These are phyloP conservation scores for Caiman crocodilus DNA, from an alignment of 2,797 vertebrate species.

Conservation along the genomic window DNA sequence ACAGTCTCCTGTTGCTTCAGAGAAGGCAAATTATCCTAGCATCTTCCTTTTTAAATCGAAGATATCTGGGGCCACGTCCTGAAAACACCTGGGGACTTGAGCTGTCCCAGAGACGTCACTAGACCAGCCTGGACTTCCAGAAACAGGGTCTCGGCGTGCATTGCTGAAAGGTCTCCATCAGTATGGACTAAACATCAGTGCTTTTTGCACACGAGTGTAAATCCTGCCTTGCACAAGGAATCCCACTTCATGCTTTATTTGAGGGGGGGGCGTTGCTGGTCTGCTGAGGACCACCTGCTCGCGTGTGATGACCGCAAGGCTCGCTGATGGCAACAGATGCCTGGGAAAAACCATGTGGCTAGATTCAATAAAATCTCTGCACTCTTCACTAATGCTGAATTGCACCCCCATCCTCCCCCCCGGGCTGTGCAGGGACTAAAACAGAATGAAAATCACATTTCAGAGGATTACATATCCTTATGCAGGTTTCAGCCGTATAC, in stretches of 20 bases:
- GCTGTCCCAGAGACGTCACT: background rate
- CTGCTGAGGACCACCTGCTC: background rate
- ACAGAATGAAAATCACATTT: background rate
- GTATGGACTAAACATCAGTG: background rate
- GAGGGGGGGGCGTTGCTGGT: background rate
- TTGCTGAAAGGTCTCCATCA: background rate
- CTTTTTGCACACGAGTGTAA: background rate
- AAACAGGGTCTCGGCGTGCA: background rate
- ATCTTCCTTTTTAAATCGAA: background rate
- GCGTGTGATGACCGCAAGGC: background rate
- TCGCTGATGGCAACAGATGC: background rate
- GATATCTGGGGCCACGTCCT: background rate
- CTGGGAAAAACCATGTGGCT: background rate
- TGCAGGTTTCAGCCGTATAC: background rate
- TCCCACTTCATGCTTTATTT: background rate
- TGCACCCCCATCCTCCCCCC: background rate
- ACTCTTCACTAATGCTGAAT: background rate
- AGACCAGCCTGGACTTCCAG: background rate
- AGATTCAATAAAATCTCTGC: background rate
- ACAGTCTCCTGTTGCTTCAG: background rate
- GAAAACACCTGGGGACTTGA: background rate
- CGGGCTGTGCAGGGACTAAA: background rate
- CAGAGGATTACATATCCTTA: background rate
- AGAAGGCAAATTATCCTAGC: background rate
- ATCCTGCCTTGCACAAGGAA: background rate